Evolutionary conservation across 2,888 invertebrate genomes (phyloP), one percentile per base, ranked within the genome.

Genomic region (Conus canariensis): DNA sequence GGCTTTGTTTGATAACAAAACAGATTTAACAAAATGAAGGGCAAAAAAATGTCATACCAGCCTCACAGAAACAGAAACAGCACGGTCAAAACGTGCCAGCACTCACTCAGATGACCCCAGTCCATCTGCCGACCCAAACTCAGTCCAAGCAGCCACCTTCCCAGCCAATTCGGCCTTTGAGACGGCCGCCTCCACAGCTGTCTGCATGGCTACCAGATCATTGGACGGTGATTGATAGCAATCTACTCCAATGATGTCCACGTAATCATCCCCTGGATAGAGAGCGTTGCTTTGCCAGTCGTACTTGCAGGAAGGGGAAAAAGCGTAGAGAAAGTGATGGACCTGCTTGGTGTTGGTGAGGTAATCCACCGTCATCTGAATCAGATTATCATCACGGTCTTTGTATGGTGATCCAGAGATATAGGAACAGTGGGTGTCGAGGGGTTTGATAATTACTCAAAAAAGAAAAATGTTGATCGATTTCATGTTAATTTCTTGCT

Each of bases 281-380:
- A 87, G 74, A 60, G 9, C 70, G 80, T 88, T 82, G 30, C 56
- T 58, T 10, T 58, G 30, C 58, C 85, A 58, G 85, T 85, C 22
- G 58, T 64, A 77, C 14, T n/a, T 60, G 14, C 80, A 77, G 83
- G 89, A 82, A 4, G 91, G 90, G 16, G 88, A 88, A 64, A 83
- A 90, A 1, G 90, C 88, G 70, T 88, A 91, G 8, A 91, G 83
- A 19, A 90, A 16, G 70, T 91, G 90, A 70, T 90, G 91, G 58
- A 90, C 77, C 9, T 70, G 59, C 80, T 90, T 90, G 16, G 30
- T 45, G 83, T 90, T 70, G 25, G 86, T 60, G 1, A 91, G 88
- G 64, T 91, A 91, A 14, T 87, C 67, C n/a, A 91, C 90, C 30
- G 87, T 88, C 59, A n/a, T 59, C 85, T 85, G 85, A 10, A 30